Evolutionary conservation across 2,797 vertebrate species (phyloP), one percentile per base, ranked within the genome.

Genomic region (Sebastes itinus): DNA sequence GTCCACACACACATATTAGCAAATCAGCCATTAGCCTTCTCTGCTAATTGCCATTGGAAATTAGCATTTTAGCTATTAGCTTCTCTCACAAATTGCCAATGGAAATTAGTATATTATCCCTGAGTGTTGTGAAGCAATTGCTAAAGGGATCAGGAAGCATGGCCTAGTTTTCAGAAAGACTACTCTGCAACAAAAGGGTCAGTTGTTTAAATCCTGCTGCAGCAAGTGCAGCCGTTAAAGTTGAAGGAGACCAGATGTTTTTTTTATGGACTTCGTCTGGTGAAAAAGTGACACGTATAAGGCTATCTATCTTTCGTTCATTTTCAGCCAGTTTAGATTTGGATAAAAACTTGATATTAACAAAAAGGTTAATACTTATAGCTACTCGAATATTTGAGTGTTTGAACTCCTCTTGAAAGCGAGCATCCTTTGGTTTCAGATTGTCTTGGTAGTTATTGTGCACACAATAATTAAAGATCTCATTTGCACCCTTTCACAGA

Each of bases 31-130:
- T 92, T 92, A 92, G 77, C 85, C 75, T 85, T 82, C 69, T 78
- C 68, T 85, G 77, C 63, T 86, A 83, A 93, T 91, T 90, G 87
- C 61, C 65, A 71, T 25, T 86, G 68, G 76, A 87, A 91, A 93
- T 89, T 69, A 85, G 52, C 81, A 82, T 81, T 90, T 81, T 71
- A 66, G 77, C 78, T 75, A 89, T 89, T 84, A 85, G 75, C 78
- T 73, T 81, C 69, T 80, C 67, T 28, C 61, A 22, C 74, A 86
- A 85, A 90, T 87, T 89, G 76, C 68, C 74, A 84, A 54, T 80
- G 64, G 83, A 86, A 87, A 88, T 91, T 61, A 61, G 75, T 70
- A 65, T 75, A 83, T 88, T 87, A 89, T 77, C 52, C 32, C 61
- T 85, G 72, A 65, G 65, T 64, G 61, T 78, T 71, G 32, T 71